Base-by-base conservation (phyloP, 2,797 vertebrate species). In the Myripristis murdjan region DNA sequence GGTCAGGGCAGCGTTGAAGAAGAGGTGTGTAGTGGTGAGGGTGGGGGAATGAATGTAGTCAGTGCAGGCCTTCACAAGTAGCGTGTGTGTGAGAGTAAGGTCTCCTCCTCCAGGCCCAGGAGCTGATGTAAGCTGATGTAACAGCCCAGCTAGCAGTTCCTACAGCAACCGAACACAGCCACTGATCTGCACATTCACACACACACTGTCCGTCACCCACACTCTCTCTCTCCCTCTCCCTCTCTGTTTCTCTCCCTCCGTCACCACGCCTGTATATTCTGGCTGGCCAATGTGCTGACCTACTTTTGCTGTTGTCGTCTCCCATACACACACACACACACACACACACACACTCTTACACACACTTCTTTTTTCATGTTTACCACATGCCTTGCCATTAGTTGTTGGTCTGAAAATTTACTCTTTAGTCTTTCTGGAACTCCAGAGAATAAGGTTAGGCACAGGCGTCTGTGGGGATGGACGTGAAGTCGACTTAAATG, bases 251-350 rank as follows among this genome's bases (percentile, higher is more conserved):
- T 39, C 54, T 28, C 8, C 55, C 41, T 60, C 44, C 23, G 84
- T 61, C 80, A 87, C 77, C 75, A 85, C 81, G 91, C 85, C 83
- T 91, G 92, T 87, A 87, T 87, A 76, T 89, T 87, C 88, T 90
- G 82, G 86, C 88, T 75, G 82, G 74, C 85, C 87, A 88, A 76
- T 75, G 86, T 78, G 16, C 87, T 94, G 92, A 95, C 92, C 93
- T 93, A 94, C 92, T 93, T 94, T 91, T 82, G 57, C 83, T 82
- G 77, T 84, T 85, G 79, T 90, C 73, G 79, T 86, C 83, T 74
- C 68, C 7, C 75, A 39, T 67, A 49, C 72, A 9, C 75, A 51
- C 59, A 57, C 51, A 60, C 64, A 9, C 75, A 51, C 59, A 57
- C 51, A 60, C 64, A 41, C 24, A 28, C 54, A 58, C 52, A 23